Conservation (phyloP, 2,113 vertebrate species). For the Capreolus pygargus region DNA sequence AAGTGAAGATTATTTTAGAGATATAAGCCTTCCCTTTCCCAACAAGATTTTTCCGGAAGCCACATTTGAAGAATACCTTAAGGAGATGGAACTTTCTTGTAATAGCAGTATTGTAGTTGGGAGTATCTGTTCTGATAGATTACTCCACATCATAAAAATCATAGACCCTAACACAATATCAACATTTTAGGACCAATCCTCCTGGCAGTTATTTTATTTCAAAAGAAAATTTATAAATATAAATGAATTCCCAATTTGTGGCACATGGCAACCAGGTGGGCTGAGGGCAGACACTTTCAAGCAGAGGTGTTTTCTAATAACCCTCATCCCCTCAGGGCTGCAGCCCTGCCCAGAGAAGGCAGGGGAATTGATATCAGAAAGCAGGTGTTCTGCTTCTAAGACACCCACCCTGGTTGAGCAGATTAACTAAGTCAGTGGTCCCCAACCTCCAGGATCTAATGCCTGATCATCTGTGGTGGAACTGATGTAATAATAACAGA, state of each 20-base stretch:
- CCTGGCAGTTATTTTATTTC: neutral
- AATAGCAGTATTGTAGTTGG: neutral
- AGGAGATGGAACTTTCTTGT: neutral
- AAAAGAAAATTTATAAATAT: neutral
- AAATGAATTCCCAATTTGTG: neutral
- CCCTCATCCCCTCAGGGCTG: neutral
- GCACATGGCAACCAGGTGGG: neutral
- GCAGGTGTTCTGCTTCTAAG: neutral
- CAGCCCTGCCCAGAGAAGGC: neutral
- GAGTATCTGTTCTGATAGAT: neutral
- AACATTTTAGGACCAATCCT: neutral
- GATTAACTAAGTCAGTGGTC: neutral
- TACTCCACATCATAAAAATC: neutral
- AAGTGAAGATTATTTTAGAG: neutral
- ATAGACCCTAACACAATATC: neutral
- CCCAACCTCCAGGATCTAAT: neutral
- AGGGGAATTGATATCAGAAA: neutral
- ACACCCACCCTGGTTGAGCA: neutral
- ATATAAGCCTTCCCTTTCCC: neutral
- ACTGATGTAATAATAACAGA: neutral
- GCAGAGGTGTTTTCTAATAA: neutral
- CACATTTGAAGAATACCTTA: neutral
- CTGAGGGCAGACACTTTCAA: neutral
- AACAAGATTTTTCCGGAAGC: neutral
- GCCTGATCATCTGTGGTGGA: neutral